phyloP scores from a whole-genome alignment of 1,140 invertebrate species.

The Orchestia grillus region DNA sequence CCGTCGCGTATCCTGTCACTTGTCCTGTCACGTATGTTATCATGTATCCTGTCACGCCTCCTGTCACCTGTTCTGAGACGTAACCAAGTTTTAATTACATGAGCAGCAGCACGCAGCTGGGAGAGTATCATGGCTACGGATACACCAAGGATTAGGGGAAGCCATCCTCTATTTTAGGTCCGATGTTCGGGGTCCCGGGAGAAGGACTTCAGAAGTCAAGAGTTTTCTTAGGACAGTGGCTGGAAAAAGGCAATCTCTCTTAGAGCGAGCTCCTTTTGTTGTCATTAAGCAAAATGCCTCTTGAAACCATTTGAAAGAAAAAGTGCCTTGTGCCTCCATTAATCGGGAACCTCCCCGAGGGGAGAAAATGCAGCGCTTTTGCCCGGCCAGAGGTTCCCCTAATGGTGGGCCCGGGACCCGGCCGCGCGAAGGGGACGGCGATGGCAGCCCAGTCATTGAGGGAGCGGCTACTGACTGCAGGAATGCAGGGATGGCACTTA shows the following conservation, averaged over 20 bases:
- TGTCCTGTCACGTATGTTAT: no score
- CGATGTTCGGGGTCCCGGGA: neutral
- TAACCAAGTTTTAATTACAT: no score
- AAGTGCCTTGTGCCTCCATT: conserved; percentile 6
- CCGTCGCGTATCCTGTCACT: no score
- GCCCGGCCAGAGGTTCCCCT: neutral
- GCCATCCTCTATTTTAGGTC: neutral
- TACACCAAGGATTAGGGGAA: neutral
- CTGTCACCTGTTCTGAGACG: no score
- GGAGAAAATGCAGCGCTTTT: neutral
- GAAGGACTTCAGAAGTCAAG: neutral
- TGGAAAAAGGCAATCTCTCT: conserved; percentile 7
- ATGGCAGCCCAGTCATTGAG: neutral
- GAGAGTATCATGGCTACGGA: neutral
- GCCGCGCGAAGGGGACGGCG: no score
- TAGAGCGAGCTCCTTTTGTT: neutral
- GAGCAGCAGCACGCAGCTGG: no score
- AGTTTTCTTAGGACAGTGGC: conserved; percentile 7
- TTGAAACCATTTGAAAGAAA: conserved; percentile 10
- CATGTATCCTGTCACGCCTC: no score
- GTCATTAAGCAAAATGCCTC: neutral
- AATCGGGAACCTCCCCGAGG: neutral
- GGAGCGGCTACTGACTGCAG: neutral
- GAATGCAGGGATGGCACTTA: neutral
- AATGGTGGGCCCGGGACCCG: neutral